Evolutionary conservation across 2,113 vertebrate species (phyloP), one percentile per base, ranked within the genome.

Genomic region (Eira barbara): DNA sequence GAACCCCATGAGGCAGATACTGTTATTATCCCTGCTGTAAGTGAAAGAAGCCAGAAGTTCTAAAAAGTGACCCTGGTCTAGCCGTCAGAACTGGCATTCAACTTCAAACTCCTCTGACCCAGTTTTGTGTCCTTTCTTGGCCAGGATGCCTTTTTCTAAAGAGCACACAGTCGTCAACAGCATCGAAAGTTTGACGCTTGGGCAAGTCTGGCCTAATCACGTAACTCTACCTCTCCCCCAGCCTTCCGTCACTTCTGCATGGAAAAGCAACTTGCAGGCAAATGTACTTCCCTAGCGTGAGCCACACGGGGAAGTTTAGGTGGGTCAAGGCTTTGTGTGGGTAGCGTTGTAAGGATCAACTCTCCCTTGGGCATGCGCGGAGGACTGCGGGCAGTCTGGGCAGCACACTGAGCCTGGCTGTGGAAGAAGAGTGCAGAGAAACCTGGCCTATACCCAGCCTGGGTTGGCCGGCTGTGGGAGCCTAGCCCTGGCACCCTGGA

Each of bases 291-390:
- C 21, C 20, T 3, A 20, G 29, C 55, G 7, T 12, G 17, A 27
- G 17, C 11, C 18, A 36, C 20, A 73, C 23, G 31, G 69, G 55
- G 12, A 17, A 36, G 45, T n/a, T 69, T 25, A 49, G 71, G 59
- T 49, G 39, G 21, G 11, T 45, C 27, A n/a, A 76, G 47, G 55
- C 10, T 55, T 91, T 23, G 25, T 71, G 69, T 21, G n/a, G 90
- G 7, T 1, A 39, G 31, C 0, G 0, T 21, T 12, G 4, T 23
- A 15, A 69, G 10, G 5, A 39, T 34, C 6, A n/a, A 5, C 4
- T 12, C 7, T 18, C 6, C 6, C n/a, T 11, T 27, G 45, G 2
- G 14, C 20, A 55, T 7, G 2, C 3, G 0, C 1, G 1, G 42
- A 2, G 63, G 63, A 29, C 39, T 17, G 1, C 2, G 1, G 5